Evolutionary conservation across 2,888 invertebrate species (phyloP).

Genomic region (Andricus curvator): DNA sequence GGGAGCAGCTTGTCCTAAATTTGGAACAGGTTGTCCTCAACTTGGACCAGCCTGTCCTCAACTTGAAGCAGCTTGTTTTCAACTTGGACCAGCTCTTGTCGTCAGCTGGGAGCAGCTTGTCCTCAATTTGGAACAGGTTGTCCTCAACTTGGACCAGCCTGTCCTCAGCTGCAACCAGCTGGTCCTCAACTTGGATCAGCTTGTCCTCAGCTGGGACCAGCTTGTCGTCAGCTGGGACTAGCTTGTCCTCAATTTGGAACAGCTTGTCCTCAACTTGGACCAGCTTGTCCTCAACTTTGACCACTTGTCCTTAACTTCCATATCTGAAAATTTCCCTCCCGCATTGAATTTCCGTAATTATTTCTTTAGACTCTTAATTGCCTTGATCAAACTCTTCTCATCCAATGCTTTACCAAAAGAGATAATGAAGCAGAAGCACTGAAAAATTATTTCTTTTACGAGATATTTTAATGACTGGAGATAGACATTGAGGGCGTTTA

Average conservation of each 20-base stretch:
- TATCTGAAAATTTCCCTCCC: not conserved
- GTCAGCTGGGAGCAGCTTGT: too few relatives aligned
- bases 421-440: not conserved
- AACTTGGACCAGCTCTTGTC: too few relatives aligned
- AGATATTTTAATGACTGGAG: not conserved
- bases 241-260: too few relatives aligned
- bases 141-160: not conserved
- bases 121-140: not conserved
- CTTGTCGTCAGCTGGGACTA: too few relatives aligned
- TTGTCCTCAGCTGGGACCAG: too few relatives aligned
- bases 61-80: not conserved
- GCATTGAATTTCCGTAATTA: not conserved
- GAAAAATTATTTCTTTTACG: not conserved
- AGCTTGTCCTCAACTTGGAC: too few relatives aligned
- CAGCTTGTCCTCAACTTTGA: too few relatives aligned
- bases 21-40: not conserved
- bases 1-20: not conserved
- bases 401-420: not conserved
- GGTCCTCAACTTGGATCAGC: too few relatives aligned
- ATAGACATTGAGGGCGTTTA: constrained; percentile 4
- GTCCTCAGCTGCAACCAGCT: too few relatives aligned
- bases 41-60: too few relatives aligned
- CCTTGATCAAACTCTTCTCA: too few relatives aligned
- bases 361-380: not conserved
- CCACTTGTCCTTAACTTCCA: not conserved